A percentile compares a stretch with the other conserved stretches of the same genome.
These are phyloP conservation scores for Zaprionus inermis DNA, from an alignment of 1,140 invertebrate species.

Conservation along the genomic window DNA sequence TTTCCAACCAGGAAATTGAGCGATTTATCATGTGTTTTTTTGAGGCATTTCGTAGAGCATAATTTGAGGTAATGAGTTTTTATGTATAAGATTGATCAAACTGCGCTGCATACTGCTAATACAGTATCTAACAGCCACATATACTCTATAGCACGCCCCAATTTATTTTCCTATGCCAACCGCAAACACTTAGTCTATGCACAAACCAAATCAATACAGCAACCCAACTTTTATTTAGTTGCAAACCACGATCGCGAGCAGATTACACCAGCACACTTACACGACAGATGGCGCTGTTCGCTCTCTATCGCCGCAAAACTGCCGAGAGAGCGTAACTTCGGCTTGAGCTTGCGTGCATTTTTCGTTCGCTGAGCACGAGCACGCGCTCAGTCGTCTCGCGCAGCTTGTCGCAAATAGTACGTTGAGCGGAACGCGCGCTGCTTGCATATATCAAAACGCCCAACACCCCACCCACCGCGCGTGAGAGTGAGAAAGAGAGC, in stretches of 20 bases:
- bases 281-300: constrained; percentile 26
- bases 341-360: constrained; percentile 25
- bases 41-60: too few relatives aligned
- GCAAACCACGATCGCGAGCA: constrained; percentile 23
- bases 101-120: too few relatives aligned
- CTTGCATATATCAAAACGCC: constrained; percentile 10
- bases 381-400: constrained; percentile 64
- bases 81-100: too few relatives aligned
- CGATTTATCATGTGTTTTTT: too few relatives aligned
- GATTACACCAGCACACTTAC: not conserved
- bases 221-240: constrained; percentile 5
- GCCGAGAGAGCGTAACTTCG: not conserved
- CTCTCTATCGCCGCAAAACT: not conserved
- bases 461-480: constrained; percentile 41
- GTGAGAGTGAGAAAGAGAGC: constrained; percentile 41
- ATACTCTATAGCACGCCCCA: not conserved
- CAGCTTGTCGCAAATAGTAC: constrained; percentile 64
- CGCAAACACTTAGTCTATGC: not conserved
- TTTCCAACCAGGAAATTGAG: too few relatives aligned
- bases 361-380: constrained; percentile 21
- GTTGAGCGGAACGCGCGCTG: constrained; percentile 52
- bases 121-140: not conserved
- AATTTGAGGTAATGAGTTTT: too few relatives aligned
- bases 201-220: not conserved
- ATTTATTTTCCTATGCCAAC: not conserved